Evolutionary conservation across 2,113 vertebrate species (phyloP).

Genomic region (Lipotes vexillifer): DNA sequence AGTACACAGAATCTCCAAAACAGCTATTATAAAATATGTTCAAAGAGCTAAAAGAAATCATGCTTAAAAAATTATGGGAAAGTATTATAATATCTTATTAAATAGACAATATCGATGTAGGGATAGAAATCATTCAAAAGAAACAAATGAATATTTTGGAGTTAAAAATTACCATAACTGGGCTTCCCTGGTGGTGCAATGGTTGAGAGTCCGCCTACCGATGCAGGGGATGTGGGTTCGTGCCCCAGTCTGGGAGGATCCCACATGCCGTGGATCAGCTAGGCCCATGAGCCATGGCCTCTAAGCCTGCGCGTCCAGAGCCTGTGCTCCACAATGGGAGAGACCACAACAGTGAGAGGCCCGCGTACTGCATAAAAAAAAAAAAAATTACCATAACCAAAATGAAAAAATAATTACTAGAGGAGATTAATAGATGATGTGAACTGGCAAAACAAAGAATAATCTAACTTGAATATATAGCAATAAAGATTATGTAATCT

Average conservation of each 20-base stretch:
- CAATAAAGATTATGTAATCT: not conserved
- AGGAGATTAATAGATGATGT: not conserved
- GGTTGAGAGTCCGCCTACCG: too few species aligned
- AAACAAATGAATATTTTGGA: not conserved
- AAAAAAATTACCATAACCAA: not conserved
- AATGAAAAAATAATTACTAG: too few species aligned
- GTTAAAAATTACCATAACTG: not conserved
- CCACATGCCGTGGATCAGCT: rapidly evolving
- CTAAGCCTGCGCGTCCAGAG: too few species aligned
- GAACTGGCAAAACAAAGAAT: not conserved
- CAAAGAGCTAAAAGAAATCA: not conserved
- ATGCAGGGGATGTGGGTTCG: too few species aligned
- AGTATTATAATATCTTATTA: not conserved
- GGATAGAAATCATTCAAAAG: not conserved
- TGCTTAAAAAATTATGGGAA: not conserved
- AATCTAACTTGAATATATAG: not conserved
- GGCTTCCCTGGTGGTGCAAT: too few species aligned
- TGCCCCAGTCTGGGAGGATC: too few species aligned
- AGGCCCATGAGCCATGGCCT: too few species aligned
- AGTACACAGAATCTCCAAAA: not conserved
- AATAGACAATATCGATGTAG: not conserved
- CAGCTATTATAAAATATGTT: not conserved
- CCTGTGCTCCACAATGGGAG: too few species aligned
- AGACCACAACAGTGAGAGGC: too few species aligned
- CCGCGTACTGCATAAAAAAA: too few species aligned